A percentile compares a stretch with the other conserved stretches of the same genome.
These are phyloP conservation scores for Ganaspis brasiliensis DNA, from an alignment of 2,888 invertebrate species.

Conservation along the genomic window DNA sequence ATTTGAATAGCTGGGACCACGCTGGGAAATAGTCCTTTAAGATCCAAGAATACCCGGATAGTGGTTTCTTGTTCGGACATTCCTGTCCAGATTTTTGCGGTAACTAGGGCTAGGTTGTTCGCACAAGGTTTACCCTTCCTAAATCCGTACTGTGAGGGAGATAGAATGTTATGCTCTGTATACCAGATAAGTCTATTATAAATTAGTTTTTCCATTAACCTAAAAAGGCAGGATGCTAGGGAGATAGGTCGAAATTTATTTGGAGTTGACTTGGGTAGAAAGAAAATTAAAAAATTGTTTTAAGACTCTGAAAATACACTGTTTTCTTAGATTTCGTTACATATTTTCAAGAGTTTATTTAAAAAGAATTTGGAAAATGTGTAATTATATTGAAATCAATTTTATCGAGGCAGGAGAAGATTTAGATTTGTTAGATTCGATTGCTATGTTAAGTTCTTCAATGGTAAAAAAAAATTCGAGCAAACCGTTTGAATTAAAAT, in stretches of 20 bases:
- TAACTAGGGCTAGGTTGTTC: not conserved
- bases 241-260: not conserved
- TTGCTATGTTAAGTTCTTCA: not conserved
- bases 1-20: not conserved
- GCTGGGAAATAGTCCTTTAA: not conserved
- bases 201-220: not conserved
- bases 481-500: not conserved
- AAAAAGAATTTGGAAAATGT: no score
- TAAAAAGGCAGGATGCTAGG: constrained; percentile 8
- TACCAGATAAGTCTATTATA: constrained; percentile 46
- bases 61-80: not conserved
- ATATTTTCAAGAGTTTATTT: no score
- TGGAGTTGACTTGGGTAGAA: not conserved
- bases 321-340: no score
- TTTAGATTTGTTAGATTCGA: not conserved
- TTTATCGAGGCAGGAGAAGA: not conserved
- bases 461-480: not conserved
- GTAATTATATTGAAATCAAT: no score
- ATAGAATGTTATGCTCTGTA: constrained; percentile 13
- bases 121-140: not conserved
- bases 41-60: not conserved
- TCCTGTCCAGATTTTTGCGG: not conserved
- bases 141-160: not conserved
- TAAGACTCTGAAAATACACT: no score
- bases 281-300: no score